Percentiles rank a stretch among this genome's conserved stretches.
Conservation (phyloP, 2,113 vertebrate species). For the Cyanoliseus patagonus region DNA sequence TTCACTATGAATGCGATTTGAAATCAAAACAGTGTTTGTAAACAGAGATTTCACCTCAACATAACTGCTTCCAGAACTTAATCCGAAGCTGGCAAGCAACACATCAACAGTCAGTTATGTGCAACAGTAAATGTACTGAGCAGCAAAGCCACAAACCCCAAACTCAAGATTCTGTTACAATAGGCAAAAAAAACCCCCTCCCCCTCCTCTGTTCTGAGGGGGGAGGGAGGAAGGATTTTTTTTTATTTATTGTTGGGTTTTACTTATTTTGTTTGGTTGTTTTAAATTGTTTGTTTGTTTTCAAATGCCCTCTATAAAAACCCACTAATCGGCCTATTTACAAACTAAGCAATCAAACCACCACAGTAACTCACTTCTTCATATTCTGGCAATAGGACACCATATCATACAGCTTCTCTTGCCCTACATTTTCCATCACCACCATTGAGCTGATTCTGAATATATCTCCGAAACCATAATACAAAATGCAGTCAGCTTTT, state of each 20-base stretch:
- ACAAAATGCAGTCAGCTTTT: constrained; percentile 92
- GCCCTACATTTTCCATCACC: constrained; percentile 97
- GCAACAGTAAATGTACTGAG: not conserved
- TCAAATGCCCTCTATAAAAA: not conserved
- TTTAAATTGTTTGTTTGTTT: not conserved
- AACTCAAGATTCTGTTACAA: not conserved
- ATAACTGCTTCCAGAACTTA: not conserved
- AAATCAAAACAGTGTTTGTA: not conserved
- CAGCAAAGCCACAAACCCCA: not conserved
- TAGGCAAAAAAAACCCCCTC: not conserved
- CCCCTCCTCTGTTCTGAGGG: not conserved
- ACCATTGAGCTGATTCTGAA: constrained; percentile 97
- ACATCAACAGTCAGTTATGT: not conserved
- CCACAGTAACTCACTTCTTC: constrained; percentile 75
- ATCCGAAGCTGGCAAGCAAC: not conserved
- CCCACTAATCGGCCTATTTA: not conserved
- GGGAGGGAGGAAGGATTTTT: not conserved
- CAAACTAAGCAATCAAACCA: not conserved
- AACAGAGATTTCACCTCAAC: not conserved
- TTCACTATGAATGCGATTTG: not conserved
- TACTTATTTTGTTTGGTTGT: not conserved
- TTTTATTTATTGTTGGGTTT: not conserved
- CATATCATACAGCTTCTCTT: constrained; percentile 93
- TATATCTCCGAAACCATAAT: constrained; percentile 92
- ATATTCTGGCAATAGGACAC: constrained; percentile 90